These are phyloP conservation scores for Lepidotrigona ventralis DNA, from an alignment of 1,140 invertebrate genomes.

Conservation along the genomic window DNA sequence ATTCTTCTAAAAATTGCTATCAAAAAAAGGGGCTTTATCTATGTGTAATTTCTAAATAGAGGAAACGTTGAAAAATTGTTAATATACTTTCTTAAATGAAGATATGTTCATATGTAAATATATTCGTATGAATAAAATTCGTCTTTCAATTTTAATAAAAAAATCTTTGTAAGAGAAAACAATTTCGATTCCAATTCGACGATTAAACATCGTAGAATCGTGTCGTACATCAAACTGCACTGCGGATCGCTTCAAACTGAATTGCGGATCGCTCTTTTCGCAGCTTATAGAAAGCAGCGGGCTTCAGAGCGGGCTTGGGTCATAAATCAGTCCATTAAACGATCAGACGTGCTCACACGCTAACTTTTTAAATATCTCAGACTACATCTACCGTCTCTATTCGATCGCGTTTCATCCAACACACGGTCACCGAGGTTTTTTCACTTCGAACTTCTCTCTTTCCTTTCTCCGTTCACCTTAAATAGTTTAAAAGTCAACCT, in stretches of 20 bases:
- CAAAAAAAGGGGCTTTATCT: no score
- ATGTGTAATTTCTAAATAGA: no score
- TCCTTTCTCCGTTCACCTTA: neutral
- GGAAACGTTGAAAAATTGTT: no score
- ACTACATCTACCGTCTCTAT: neutral
- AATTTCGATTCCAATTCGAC: no score
- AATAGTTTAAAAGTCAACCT: neutral
- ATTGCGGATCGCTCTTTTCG: neutral
- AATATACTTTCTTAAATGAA: no score
- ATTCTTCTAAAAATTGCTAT: no score
- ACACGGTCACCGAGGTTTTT: slow-evolving; percentile 1
- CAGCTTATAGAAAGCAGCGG: no score
- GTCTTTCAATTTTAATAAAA: no score
- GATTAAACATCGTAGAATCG: neutral
- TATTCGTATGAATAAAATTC: no score
- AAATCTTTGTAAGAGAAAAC: no score
- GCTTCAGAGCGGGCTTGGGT: neutral
- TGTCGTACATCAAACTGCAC: neutral
- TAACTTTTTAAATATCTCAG: slow-evolving; percentile 46
- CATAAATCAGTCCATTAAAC: slow-evolving; percentile 59
- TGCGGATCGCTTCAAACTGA: no score
- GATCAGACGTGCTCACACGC: slow-evolving; percentile 38
- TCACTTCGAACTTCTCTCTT: neutral
- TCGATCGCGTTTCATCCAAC: neutral
- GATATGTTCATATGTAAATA: no score